These are phyloP conservation scores for Oophaga pumilio DNA, from an alignment of 2,113 vertebrate species.

Conservation along the genomic window DNA sequence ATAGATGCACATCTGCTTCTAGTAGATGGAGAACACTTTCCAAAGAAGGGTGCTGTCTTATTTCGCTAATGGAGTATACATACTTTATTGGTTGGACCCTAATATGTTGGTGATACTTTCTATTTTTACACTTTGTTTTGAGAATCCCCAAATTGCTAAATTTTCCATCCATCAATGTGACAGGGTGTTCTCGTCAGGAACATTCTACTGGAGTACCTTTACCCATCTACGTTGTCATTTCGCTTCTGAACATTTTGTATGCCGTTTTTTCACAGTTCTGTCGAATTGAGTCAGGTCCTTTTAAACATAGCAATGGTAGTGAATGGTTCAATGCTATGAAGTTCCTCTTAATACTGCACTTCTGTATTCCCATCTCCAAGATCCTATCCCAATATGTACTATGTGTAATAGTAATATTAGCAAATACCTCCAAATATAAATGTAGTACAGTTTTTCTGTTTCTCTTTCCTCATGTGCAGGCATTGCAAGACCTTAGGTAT, in stretches of 20 bases:
- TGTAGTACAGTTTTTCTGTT: too few species aligned
- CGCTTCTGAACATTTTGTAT: background rate
- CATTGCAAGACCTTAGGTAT: too few species aligned
- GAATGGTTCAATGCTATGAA: background rate
- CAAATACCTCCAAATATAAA: too few species aligned
- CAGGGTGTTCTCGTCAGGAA: background rate
- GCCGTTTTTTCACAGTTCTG: background rate
- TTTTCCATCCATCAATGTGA: background rate
- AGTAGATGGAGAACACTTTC: background rate
- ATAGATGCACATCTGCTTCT: background rate
- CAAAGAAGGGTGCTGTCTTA: background rate
- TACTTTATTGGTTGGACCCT: background rate
- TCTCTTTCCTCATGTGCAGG: too few species aligned
- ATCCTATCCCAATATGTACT: too few species aligned
- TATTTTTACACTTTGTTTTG: background rate
- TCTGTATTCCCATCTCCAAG: too few species aligned
- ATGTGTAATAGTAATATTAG: too few species aligned
- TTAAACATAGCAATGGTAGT: background rate
- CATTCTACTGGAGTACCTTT: background rate
- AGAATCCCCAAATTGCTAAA: background rate
- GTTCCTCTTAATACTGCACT: too few species aligned
- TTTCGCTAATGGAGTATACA: background rate
- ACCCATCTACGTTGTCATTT: background rate
- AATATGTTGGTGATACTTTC: background rate
- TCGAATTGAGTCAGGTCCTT: background rate